A percentile compares a stretch with the other conserved stretches of the same genome.
phyloP scores from a whole-genome alignment of 2,888 invertebrate genomes.

The Sminthurides aquaticus region DNA sequence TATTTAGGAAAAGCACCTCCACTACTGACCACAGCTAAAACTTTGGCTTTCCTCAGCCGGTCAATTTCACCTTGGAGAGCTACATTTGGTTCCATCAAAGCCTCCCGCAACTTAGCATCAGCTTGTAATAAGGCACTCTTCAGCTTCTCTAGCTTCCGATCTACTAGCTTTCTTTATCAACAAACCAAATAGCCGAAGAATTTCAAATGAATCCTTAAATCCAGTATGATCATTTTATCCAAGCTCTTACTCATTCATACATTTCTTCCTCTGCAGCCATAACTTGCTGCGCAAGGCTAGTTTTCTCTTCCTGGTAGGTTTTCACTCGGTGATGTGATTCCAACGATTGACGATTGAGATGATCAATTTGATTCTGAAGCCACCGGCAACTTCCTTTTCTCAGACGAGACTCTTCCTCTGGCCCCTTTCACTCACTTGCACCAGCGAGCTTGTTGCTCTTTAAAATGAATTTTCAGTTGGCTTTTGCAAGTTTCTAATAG shows the following conservation, averaged over 20 bases:
- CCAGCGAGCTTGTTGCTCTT: constrained; percentile 30
- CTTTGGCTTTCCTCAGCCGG: constrained; percentile 27
- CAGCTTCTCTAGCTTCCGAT: constrained; percentile 35
- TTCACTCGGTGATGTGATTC: constrained; percentile 38
- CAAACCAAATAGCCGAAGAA: background rate
- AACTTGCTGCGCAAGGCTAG: constrained; percentile 31
- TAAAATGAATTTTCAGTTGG: constrained; percentile 23
- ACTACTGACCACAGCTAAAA: too few species aligned
- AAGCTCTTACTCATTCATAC: constrained; percentile 14
- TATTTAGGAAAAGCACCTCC: too few species aligned
- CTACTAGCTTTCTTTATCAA: constrained; percentile 32
- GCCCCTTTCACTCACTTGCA: constrained; percentile 21
- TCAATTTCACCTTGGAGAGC: constrained; percentile 34
- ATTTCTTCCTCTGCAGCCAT: constrained; percentile 36
- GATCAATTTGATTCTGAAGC: constrained; percentile 36
- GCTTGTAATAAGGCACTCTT: constrained; percentile 33
- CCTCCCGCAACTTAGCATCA: constrained; percentile 30
- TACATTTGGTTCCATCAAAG: constrained; percentile 37
- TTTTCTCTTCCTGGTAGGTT: constrained; percentile 34
- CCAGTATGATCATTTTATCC: background rate
- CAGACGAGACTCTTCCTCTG: constrained; percentile 24
- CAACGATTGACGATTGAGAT: constrained; percentile 32
- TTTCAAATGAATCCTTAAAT: background rate
- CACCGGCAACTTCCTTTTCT: constrained; percentile 35
- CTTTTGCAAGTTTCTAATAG: too few species aligned